phyloP scores from a whole-genome alignment of 1,140 invertebrate genomes.

The Bombus impatiens region DNA sequence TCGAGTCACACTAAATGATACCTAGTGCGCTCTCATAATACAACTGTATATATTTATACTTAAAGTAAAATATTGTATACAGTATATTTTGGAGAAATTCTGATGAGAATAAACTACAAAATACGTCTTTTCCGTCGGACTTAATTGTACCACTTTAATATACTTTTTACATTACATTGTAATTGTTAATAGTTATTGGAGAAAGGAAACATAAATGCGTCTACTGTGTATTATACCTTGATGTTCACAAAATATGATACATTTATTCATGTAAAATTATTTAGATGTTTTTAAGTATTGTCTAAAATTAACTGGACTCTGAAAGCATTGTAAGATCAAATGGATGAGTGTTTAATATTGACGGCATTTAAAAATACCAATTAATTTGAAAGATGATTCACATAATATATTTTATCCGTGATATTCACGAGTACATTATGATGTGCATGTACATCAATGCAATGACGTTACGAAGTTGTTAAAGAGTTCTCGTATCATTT shows the following conservation, averaged over 20 bases:
- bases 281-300: constrained; percentile 44
- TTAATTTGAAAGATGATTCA: constrained; percentile 32
- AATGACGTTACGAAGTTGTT: constrained; percentile 55
- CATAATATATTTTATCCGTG: constrained; percentile 53
- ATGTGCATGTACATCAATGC: constrained; percentile 50
- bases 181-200: constrained; percentile 56
- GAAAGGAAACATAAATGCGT: constrained; percentile 35
- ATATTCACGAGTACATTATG: constrained; percentile 57
- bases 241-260: constrained; percentile 50
- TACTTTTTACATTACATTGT: constrained; percentile 63
- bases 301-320: not conserved
- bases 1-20: constrained; percentile 69
- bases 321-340: constrained; percentile 42
- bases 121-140: constrained; percentile 69
- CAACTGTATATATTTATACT: constrained; percentile 82
- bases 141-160: constrained; percentile 68
- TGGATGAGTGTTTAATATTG: constrained; percentile 44
- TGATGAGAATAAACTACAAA: constrained; percentile 77
- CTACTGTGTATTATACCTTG: constrained; percentile 52
- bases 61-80: constrained; percentile 82
- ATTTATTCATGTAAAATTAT: constrained; percentile 47
- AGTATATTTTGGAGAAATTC: constrained; percentile 82
- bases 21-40: constrained; percentile 76
- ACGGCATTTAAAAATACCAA: constrained; percentile 29
- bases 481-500: constrained; percentile 56